Conservation (phyloP, 2,797 vertebrate genomes). For the Apogon talboti region DNA sequence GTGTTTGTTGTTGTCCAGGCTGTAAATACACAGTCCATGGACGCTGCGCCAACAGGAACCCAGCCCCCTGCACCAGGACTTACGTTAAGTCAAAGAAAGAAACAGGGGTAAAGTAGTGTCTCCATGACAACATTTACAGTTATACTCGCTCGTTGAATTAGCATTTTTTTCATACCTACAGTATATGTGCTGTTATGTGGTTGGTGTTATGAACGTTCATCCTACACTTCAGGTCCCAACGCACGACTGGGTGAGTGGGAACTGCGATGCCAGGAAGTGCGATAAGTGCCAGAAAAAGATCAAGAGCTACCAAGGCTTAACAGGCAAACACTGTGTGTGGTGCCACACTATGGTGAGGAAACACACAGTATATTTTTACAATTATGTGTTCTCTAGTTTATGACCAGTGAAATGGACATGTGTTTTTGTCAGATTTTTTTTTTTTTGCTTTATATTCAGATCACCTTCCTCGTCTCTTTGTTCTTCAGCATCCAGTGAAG, state of each 20-base stretch:
- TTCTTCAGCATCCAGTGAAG: too few relatives aligned
- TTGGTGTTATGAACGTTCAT: constrained; percentile 30
- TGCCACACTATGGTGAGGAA: constrained; percentile 90
- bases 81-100: constrained; percentile 94
- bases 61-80: constrained; percentile 89
- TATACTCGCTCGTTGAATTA: constrained; percentile 9
- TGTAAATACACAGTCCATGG: constrained; percentile 94
- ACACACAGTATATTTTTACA: background rate
- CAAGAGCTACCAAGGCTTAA: constrained; percentile 89
- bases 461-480: too few relatives aligned
- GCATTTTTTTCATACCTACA: background rate
- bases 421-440: background rate
- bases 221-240: constrained; percentile 81
- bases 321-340: constrained; percentile 93
- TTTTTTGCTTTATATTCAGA: too few relatives aligned
- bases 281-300: constrained; percentile 94
- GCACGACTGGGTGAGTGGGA: constrained; percentile 93
- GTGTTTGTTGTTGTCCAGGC: constrained; percentile 74
- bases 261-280: constrained; percentile 89
- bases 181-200: constrained; percentile 16
- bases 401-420: background rate
- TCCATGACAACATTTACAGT: constrained; percentile 29
- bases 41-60: constrained; percentile 90
- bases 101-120: constrained; percentile 84
- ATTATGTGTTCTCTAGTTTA: background rate